phyloP scores from a whole-genome alignment of 2,888 invertebrate genomes.

The Drosophila bunnanda region DNA sequence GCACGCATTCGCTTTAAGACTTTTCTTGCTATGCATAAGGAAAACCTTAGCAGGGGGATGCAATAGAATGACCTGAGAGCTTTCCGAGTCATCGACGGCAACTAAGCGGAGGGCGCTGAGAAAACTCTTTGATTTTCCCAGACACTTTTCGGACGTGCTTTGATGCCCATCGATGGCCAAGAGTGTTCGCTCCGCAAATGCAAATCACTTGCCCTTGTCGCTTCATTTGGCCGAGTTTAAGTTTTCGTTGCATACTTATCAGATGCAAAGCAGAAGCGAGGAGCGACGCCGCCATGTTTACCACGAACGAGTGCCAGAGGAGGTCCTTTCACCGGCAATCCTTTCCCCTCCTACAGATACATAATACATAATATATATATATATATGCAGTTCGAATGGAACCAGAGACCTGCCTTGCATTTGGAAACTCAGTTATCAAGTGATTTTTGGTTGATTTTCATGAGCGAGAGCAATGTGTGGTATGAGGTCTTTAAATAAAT shows the following conservation, averaged over 20 bases:
- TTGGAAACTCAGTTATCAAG: background rate
- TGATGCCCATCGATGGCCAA: constrained; percentile 40
- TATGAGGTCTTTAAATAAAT: too few relatives aligned
- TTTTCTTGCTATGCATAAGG: background rate
- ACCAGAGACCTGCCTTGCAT: background rate
- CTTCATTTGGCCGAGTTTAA: constrained; percentile 29
- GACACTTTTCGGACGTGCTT: constrained; percentile 36
- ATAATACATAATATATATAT: too few relatives aligned
- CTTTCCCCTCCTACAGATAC: background rate
- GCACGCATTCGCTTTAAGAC: too few relatives aligned
- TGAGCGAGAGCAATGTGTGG: too few relatives aligned
- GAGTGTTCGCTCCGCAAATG: constrained; percentile 16
- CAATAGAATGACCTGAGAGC: constrained; percentile 12
- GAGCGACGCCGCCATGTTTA: background rate
- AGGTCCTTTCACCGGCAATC: background rate
- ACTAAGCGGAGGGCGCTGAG: background rate
- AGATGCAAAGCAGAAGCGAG: constrained; percentile 2
- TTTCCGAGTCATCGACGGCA: constrained; percentile 18
- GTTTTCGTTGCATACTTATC: constrained; percentile 32
- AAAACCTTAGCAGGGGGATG: background rate
- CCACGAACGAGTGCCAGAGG: background rate
- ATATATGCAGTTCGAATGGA: constrained; percentile 8
- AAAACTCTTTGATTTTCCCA: constrained; percentile 40
- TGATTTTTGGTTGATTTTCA: background rate
- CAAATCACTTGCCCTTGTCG: constrained; percentile 42